Conservation (phyloP, 2,888 invertebrate genomes). For the Ypsolopha scabrella region DNA sequence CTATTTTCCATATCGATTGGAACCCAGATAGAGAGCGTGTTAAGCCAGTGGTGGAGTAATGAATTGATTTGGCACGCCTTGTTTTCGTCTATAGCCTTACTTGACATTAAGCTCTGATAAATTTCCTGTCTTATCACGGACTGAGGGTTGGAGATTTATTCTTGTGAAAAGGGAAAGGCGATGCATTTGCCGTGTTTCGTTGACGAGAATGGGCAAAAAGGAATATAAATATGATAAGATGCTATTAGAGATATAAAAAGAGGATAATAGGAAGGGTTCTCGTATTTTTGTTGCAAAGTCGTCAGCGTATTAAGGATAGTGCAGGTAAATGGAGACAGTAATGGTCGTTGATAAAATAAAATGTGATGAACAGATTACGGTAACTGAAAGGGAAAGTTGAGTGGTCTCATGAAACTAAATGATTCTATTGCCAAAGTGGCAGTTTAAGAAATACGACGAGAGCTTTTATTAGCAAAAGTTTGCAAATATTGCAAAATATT, state of each 20-base stretch:
- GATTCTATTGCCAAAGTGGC: too few relatives aligned
- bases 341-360: neutral
- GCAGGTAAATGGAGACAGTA: slow-evolving; percentile 1
- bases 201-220: slow-evolving; percentile 33
- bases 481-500: too few relatives aligned
- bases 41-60: slow-evolving; percentile 54
- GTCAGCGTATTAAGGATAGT: slow-evolving; percentile 10
- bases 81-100: slow-evolving; percentile 26
- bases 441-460: too few relatives aligned
- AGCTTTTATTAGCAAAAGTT: too few relatives aligned
- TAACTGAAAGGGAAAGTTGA: neutral
- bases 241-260: slow-evolving; percentile 36
- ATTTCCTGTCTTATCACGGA: slow-evolving; percentile 5
- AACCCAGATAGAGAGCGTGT: slow-evolving; percentile 30
- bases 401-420: too few relatives aligned
- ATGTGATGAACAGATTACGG: neutral
- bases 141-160: slow-evolving; percentile 23
- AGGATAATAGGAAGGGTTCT: slow-evolving; percentile 24
- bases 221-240: slow-evolving; percentile 61
- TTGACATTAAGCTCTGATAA: slow-evolving; percentile 10
- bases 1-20: slow-evolving; percentile 37
- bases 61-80: slow-evolving; percentile 48
- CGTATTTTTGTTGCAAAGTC: slow-evolving; percentile 22
- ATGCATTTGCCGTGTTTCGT: slow-evolving; percentile 41
- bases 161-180: slow-evolving; percentile 35